Base-by-base conservation (phyloP, 2,888 invertebrate genomes). In the Lycaena phlaeas region DNA sequence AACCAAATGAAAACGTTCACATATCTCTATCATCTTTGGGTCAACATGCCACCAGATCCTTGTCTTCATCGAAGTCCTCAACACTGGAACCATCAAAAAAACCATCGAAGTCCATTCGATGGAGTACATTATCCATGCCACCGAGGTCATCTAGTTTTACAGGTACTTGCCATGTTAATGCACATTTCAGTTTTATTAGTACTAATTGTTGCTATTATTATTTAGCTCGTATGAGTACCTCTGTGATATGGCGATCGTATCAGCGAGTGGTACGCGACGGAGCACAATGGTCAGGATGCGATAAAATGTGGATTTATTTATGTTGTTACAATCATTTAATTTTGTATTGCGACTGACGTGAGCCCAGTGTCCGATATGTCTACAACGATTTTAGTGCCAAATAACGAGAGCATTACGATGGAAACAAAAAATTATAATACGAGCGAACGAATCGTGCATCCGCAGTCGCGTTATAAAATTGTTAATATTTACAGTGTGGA, bases 251-350 rank as follows among this genome's bases (percentile, higher is more conserved):
- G 51, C 50, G 46, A 46, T 61, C 51, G 57, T 71, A 68, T 67
- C 68, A 58, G 56, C 52, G 50, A 52, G 25, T 36, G 14, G 57
- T 50, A 53, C 42, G 43, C 49, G 69, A 74, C 81, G 77, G 82
- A 82, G 82, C 79, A 78, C 67, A 62, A 63, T 57, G 59, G 53
- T 54, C 64, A 65, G 75, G 74, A 74, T 66, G 68, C 61, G 77
- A 79, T 81, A 79, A 72, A 67, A 68, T 59, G 59, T 54, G 67
- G 66, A 72, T 72, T 78, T 68, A 57, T 62, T 63, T 48, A 62
- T 49, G 51, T 64, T n/a, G 61, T 15, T 64, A 59, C 56, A 56
- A 62, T 65, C 56, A 61, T 55, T 61, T 54, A 40, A 49, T 58
- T 51, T 51, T 57, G 66, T 59, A 61, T 31, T 11, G 15, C 27